Evolutionary conservation across 2,888 invertebrate species (phyloP).

Genomic region (Plebejus anna): DNA sequence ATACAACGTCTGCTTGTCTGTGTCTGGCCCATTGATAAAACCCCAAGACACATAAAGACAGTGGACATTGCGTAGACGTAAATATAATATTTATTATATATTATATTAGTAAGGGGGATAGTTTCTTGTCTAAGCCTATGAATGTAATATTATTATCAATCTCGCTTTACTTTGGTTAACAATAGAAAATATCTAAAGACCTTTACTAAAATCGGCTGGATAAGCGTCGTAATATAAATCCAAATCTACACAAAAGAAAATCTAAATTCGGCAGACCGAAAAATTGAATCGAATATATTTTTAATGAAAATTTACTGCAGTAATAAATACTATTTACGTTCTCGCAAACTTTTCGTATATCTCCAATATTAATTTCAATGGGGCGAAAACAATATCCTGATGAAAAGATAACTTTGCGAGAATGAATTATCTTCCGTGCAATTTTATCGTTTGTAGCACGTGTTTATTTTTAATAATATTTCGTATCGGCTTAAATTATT

Average conservation of each 20-base stretch:
- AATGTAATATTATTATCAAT: too few relatives aligned
- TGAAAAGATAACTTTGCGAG: conserved; percentile 18
- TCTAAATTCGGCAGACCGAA: background rate
- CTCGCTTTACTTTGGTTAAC: too few relatives aligned
- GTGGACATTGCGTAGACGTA: too few relatives aligned
- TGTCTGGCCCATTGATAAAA: too few relatives aligned
- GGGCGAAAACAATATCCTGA: conserved; percentile 19
- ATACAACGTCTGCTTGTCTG: too few relatives aligned
- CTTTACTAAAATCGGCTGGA: background rate
- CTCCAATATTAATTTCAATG: conserved; percentile 20
- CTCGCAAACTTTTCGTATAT: background rate
- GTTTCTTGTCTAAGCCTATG: too few relatives aligned
- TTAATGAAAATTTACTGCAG: conserved; percentile 13
- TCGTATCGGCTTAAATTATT: background rate
- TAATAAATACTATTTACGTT: conserved; percentile 21
- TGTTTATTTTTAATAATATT: conserved; percentile 7
- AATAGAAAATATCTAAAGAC: background rate
- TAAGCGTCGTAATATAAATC: background rate
- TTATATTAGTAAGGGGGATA: too few relatives aligned
- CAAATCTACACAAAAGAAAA: background rate
- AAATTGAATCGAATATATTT: conserved; percentile 6
- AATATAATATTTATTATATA: too few relatives aligned
- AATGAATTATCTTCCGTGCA: conserved; percentile 12
- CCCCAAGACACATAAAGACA: too few relatives aligned
- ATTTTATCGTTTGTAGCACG: conserved; percentile 16